A percentile compares a stretch with the other conserved stretches of the same genome.
phyloP scores from a whole-genome alignment of 1,140 invertebrate genomes.

The Lepidurus arcticus region DNA sequence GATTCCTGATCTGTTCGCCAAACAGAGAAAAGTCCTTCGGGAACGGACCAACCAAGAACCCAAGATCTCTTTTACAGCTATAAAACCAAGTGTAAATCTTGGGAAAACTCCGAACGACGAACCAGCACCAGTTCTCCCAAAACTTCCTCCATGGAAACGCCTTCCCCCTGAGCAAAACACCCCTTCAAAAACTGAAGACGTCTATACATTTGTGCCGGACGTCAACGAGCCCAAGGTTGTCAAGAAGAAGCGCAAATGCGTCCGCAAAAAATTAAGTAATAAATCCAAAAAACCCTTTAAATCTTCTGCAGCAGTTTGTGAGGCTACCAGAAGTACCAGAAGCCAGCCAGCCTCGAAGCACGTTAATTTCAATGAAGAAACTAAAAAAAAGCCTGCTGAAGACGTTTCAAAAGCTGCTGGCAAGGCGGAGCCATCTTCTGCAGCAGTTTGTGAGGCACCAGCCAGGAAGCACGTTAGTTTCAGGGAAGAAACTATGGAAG shows the following conservation, averaged over 20 bases:
- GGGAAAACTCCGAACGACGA: background rate
- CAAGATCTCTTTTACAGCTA: background rate
- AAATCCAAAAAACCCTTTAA: background rate
- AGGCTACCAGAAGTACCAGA: background rate
- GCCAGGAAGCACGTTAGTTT: background rate
- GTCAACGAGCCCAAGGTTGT: background rate
- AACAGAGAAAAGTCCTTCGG: background rate
- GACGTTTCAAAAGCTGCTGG: too few species aligned
- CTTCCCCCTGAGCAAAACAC: background rate
- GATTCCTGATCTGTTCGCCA: constrained; percentile 1
- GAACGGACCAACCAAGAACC: background rate
- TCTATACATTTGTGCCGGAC: background rate
- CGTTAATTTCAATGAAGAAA: background rate
- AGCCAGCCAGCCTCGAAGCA: background rate
- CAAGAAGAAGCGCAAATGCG: background rate
- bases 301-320: background rate
- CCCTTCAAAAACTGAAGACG: background rate
- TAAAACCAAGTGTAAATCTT: background rate
- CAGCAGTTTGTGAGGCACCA: background rate
- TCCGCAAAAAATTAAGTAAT: background rate
- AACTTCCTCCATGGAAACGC: background rate
- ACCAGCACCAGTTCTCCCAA: background rate
- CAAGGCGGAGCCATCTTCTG: background rate
- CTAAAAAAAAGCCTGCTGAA: too few species aligned
- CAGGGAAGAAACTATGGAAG: background rate